Percentiles rank a stretch among this genome's conserved stretches.
These are phyloP conservation scores for Vollenhovia emeryi DNA, from an alignment of 1,140 invertebrate genomes.

Conservation along the genomic window DNA sequence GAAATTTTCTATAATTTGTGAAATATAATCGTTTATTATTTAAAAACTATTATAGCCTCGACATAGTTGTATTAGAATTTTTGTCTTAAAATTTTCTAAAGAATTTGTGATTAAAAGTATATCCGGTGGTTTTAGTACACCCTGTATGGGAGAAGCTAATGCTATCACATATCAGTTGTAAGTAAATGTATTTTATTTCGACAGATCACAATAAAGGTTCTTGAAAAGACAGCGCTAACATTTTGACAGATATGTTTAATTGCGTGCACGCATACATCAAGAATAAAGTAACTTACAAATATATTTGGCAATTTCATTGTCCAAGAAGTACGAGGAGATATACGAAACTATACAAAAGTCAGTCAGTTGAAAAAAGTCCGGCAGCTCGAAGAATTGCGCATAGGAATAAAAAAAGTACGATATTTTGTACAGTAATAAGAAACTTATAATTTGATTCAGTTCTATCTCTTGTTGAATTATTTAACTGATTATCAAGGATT, in stretches of 20 bases:
- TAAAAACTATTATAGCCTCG: no score
- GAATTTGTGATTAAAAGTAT: no score
- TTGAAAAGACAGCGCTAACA: slow-evolving; percentile 6
- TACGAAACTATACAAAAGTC: slow-evolving; percentile 27
- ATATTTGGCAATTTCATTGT: slow-evolving; percentile 18
- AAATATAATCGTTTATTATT: no score
- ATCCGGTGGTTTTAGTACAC: no score
- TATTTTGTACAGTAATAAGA: slow-evolving; percentile 7
- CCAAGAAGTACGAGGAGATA: not conserved
- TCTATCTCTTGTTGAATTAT: not conserved
- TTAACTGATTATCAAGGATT: slow-evolving; percentile 7
- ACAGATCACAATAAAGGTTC: slow-evolving; percentile 9
- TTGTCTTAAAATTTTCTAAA: no score
- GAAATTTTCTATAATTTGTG: no score
- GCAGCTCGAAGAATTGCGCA: not conserved
- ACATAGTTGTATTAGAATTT: no score
- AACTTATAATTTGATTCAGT: slow-evolving; percentile 12
- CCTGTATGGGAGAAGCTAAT: not conserved
- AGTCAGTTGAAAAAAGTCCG: not conserved
- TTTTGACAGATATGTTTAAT: slow-evolving; percentile 6
- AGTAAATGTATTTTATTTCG: slow-evolving; percentile 28
- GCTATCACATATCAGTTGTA: not conserved
- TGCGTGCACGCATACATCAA: not conserved
- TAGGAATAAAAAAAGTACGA: not conserved
- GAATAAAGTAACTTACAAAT: slow-evolving; percentile 29